phyloP scores from a whole-genome alignment of 2,113 vertebrate species.

The Chunga burmeisteri region DNA sequence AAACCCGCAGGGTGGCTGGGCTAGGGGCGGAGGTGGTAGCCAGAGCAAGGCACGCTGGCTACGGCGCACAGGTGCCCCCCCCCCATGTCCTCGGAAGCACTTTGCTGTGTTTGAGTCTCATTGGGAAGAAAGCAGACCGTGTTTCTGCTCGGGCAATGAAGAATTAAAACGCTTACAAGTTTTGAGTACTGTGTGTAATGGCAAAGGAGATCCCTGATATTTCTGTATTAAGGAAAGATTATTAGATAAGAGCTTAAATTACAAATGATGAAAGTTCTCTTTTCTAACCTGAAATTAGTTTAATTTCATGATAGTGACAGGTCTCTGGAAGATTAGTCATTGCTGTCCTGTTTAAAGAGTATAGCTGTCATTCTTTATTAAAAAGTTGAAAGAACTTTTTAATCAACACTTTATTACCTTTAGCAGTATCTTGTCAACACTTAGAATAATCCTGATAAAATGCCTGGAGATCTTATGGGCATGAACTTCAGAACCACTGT shows the following conservation, averaged over 20 bases:
- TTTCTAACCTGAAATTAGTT: not conserved
- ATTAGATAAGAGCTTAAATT: rapidly evolving
- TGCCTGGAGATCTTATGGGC: not conserved
- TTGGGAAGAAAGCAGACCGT: not conserved
- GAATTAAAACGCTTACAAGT: rapidly evolving
- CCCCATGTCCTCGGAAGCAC: not conserved
- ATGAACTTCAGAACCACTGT: not conserved
- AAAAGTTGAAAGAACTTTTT: not conserved
- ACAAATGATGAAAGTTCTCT: not conserved
- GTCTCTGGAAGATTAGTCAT: not conserved
- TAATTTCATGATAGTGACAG: not conserved
- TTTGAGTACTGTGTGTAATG: too few relatives aligned
- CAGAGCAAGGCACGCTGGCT: not conserved
- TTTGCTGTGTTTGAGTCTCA: not conserved
- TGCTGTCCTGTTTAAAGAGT: not conserved
- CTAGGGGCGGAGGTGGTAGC: not conserved
- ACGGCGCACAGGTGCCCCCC: not conserved
- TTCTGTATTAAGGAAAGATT: rapidly evolving
- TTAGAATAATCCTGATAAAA: not conserved
- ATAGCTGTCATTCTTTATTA: not conserved
- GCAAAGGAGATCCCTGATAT: not conserved
- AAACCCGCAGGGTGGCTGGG: too few relatives aligned
- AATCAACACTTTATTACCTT: not conserved
- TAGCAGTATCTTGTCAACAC: not conserved
- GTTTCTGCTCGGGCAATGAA: too few relatives aligned